A percentile compares a stretch with the other conserved stretches of the same genome.
Evolutionary conservation across 2,797 vertebrate genomes (phyloP).

Genomic region (Gymnodraco acuticeps): DNA sequence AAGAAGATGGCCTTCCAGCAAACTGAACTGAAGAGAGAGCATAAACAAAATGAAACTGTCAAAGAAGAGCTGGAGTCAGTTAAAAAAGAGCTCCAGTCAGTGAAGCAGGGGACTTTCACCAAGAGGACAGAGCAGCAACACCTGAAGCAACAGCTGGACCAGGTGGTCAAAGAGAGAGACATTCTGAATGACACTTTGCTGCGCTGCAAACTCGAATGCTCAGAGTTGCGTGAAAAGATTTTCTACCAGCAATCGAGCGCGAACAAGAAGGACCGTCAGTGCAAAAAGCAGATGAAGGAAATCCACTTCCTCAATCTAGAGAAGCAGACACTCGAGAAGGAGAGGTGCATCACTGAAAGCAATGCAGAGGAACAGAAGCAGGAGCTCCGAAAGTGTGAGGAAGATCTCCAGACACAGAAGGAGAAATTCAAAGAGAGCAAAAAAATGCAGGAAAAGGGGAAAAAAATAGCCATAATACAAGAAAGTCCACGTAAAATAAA

Average conservation of each 20-base stretch:
- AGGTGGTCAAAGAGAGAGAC: constrained; percentile 5
- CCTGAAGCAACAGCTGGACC: constrained; percentile 22
- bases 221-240: constrained; percentile 3
- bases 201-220: background rate
- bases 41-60: constrained; percentile 6
- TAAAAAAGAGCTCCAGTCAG: constrained; percentile 6
- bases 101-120: background rate
- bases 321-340: constrained; percentile 9
- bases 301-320: constrained; percentile 29
- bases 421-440: constrained; percentile 2
- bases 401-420: background rate
- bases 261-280: background rate
- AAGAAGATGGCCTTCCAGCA: constrained; percentile 17
- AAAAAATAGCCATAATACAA: background rate
- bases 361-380: background rate
- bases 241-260: background rate
- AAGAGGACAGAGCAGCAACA: constrained; percentile 7
- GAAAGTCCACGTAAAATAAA: background rate
- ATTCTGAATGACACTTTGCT: background rate
- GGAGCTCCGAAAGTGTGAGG: background rate
- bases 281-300: constrained; percentile 12
- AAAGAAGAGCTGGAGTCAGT: background rate
- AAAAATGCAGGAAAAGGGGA: accelerated
- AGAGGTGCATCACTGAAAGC: background rate
- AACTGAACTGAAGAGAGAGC: background rate